A percentile compares a stretch with the other conserved stretches of the same genome.
phyloP scores from a whole-genome alignment of 1,140 invertebrate genomes.

The Eueides isabella region DNA sequence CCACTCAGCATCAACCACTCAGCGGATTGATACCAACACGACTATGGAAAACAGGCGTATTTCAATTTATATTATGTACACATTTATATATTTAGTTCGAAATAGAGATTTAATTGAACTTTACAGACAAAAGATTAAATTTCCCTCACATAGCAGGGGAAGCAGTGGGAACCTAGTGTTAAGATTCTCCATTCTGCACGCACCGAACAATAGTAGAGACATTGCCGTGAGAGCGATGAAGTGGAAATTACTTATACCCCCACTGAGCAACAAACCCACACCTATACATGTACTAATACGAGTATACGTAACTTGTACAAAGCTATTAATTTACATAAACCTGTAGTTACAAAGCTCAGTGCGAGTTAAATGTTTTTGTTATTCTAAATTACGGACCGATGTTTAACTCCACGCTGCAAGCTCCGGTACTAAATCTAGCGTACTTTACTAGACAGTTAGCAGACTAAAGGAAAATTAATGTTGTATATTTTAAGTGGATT shows the following conservation, averaged over 20 bases:
- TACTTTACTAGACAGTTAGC: background rate
- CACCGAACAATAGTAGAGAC: too few relatives aligned
- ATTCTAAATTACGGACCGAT: too few relatives aligned
- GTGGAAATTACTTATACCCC: too few relatives aligned
- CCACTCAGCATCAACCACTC: too few relatives aligned
- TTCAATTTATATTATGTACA: background rate
- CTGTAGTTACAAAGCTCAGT: background rate
- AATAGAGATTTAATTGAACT: slow-evolving; percentile 2
- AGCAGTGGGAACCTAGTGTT: too few relatives aligned
- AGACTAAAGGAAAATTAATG: background rate
- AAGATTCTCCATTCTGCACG: too few relatives aligned
- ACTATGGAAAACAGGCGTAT: too few relatives aligned
- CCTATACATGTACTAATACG: background rate
- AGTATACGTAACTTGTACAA: background rate
- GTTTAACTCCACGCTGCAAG: background rate
- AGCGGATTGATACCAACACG: too few relatives aligned
- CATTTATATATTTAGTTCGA: background rate
- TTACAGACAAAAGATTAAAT: background rate
- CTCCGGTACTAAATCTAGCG: background rate
- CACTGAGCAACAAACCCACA: too few relatives aligned
- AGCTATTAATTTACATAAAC: background rate
- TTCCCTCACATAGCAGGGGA: too few relatives aligned
- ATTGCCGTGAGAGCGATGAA: too few relatives aligned
- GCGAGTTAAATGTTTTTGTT: background rate
- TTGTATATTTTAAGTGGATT: too few relatives aligned